A percentile compares a stretch with the other conserved stretches of the same genome.
phyloP scores from a whole-genome alignment of 2,797 vertebrate genomes.

The Sphenopsis melanotis region DNA sequence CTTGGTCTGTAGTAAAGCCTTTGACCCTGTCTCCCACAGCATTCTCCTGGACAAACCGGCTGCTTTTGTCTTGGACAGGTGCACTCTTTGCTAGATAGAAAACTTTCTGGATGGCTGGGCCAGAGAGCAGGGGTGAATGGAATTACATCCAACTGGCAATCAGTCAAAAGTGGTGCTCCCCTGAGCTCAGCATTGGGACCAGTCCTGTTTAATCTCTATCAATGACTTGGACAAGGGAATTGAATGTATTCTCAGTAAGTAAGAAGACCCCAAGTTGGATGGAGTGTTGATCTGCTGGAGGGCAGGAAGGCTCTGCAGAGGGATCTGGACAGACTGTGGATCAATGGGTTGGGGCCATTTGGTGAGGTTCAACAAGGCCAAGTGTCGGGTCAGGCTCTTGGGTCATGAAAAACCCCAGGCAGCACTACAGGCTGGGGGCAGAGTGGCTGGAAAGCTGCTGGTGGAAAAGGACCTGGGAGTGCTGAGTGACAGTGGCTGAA shows the following conservation, averaged over 20 bases:
- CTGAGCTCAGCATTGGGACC: neutral
- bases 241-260: neutral
- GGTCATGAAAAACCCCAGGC: neutral
- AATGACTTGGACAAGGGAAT: neutral
- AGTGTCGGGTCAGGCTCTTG: accelerated
- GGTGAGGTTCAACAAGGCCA: neutral
- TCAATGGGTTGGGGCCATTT: neutral
- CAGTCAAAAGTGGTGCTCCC: neutral
- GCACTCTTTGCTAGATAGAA: neutral
- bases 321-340: neutral
- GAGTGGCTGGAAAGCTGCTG: neutral
- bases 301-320: neutral
- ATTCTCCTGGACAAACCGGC: neutral
- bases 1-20: neutral
- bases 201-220: neutral
- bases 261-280: accelerated
- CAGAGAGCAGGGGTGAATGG: neutral
- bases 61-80: neutral
- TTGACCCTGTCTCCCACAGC: neutral
- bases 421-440: accelerated
- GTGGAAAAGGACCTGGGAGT: neutral
- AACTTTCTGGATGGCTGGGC: neutral
- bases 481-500: neutral
- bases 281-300: neutral
- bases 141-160: neutral